These are phyloP conservation scores for Panulirus ornatus DNA, from an alignment of 1,140 invertebrate genomes.

Conservation along the genomic window DNA sequence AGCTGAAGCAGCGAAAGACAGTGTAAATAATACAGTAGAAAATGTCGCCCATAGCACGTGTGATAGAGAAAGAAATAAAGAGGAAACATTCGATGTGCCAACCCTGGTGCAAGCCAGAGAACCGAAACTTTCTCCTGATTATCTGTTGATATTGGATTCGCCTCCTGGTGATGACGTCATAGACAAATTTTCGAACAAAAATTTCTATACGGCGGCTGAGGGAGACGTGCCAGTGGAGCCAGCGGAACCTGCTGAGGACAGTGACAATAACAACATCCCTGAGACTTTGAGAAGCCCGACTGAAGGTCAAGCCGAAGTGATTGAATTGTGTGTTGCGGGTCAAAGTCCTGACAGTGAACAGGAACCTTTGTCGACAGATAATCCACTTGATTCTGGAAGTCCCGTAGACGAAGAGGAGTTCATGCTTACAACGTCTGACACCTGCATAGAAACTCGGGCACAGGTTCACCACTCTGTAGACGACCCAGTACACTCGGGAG, in stretches of 20 bases:
- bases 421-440: neutral
- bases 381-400: neutral
- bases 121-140: slow-evolving; percentile 26
- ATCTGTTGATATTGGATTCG: slow-evolving; percentile 48
- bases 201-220: neutral
- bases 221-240: neutral
- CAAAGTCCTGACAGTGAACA: neutral
- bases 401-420: neutral
- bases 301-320: neutral
- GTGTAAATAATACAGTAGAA: neutral
- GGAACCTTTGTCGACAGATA: neutral
- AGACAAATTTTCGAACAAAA: neutral
- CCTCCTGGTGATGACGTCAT: neutral
- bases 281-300: neutral
- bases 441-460: slow-evolving; percentile 28
- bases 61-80: neutral
- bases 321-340: neutral
- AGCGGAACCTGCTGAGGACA: neutral
- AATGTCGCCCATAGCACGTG: neutral
- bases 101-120: neutral
- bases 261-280: neutral
- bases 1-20: slow-evolving; percentile 41
- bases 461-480: slow-evolving; percentile 49
- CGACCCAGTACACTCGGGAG: neutral
- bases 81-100: neutral